Conservation (phyloP, 1,140 invertebrate species). For the Drosophila leontia region DNA sequence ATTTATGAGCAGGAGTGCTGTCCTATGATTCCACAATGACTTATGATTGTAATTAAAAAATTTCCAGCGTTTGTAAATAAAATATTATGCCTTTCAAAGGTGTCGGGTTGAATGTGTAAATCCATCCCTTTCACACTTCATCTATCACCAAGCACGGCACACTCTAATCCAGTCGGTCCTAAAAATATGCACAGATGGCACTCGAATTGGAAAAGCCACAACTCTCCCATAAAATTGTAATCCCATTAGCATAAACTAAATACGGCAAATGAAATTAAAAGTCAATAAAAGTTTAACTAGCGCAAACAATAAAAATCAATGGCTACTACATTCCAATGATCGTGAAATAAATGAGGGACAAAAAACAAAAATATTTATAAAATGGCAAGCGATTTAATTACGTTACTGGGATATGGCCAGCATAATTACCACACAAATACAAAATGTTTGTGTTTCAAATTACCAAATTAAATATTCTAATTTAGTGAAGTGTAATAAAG, state of each 20-base stretch:
- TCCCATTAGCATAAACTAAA: slow-evolving; percentile 53
- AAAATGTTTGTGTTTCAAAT: slow-evolving; percentile 18
- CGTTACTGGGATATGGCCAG: slow-evolving; percentile 4
- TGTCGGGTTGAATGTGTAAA: slow-evolving; percentile 25
- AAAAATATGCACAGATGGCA: slow-evolving; percentile 53
- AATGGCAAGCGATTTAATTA: slow-evolving; percentile 18
- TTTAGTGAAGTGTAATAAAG: background rate
- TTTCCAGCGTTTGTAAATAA: slow-evolving; percentile 37
- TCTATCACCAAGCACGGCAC: slow-evolving; percentile 16
- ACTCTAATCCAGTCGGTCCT: slow-evolving; percentile 20
- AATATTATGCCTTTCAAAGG: slow-evolving; percentile 40
- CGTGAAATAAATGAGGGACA: slow-evolving; percentile 5
- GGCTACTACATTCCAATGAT: slow-evolving; percentile 17
- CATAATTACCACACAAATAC: slow-evolving; percentile 18
- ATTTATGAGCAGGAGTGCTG: slow-evolving; percentile 76
- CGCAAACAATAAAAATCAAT: slow-evolving; percentile 47
- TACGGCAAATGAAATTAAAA: slow-evolving; percentile 54
- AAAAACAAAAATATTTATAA: slow-evolving; percentile 19
- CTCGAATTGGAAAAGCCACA: slow-evolving; percentile 32
- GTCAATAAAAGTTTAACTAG: slow-evolving; percentile 52
- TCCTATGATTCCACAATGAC: slow-evolving; percentile 54
- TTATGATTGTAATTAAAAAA: slow-evolving; percentile 73
- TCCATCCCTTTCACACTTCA: slow-evolving; percentile 32
- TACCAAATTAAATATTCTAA: slow-evolving; percentile 20
- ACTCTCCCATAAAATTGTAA: slow-evolving; percentile 42